Percentiles rank a stretch among this genome's conserved stretches.
These are phyloP conservation scores for Spheniscus mendiculus DNA, from an alignment of 2,113 vertebrate genomes.

Conservation along the genomic window DNA sequence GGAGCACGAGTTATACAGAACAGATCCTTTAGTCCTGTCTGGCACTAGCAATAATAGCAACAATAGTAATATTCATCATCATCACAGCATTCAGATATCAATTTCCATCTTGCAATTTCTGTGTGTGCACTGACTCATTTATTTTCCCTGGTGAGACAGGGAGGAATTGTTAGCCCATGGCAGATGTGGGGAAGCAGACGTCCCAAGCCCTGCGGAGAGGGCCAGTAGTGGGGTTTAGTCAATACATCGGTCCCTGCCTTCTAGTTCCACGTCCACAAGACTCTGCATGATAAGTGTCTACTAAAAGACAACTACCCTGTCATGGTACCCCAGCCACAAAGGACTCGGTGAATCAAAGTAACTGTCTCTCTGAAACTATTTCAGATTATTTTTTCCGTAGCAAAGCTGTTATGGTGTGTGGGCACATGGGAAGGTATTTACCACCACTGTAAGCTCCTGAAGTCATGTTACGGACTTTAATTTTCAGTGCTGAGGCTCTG, in stretches of 20 bases:
- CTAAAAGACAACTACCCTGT: background rate
- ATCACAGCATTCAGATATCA: constrained; percentile 32
- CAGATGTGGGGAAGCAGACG: background rate
- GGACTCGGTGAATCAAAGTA: background rate
- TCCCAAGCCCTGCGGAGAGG: background rate
- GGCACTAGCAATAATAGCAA: constrained; percentile 1
- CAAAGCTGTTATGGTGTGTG: background rate
- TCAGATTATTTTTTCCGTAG: background rate
- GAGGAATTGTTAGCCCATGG: constrained; percentile 32
- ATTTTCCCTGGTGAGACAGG: constrained; percentile 34
- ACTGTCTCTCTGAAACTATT: background rate
- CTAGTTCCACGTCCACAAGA: background rate
- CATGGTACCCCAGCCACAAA: background rate
- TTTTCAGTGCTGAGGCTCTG: background rate
- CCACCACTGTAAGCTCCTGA: background rate
- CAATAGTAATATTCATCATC: constrained; percentile 62
- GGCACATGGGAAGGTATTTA: background rate
- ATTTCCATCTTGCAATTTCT: constrained; percentile 46
- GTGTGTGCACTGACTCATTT: constrained; percentile 34
- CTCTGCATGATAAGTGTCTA: background rate
- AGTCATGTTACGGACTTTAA: background rate
- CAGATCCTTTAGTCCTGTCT: constrained; percentile 20
- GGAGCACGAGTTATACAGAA: background rate
- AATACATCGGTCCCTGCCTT: background rate
- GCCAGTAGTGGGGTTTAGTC: background rate